Base-by-base conservation (phyloP, 2,113 vertebrate species). In the Silurus asotus region DNA sequence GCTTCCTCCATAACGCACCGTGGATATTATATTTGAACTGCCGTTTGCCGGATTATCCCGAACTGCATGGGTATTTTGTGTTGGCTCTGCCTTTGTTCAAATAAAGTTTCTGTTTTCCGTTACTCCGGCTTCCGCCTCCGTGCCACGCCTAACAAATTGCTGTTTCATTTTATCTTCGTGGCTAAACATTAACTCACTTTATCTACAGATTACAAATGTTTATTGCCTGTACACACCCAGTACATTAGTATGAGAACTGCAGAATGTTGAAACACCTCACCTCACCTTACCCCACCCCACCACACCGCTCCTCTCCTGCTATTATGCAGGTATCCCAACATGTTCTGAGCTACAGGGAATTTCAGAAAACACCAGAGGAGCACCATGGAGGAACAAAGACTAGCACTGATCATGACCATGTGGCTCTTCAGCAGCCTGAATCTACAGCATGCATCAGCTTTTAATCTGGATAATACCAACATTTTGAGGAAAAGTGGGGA, bases 381-480 rank as follows among this genome's bases (percentile, higher is more conserved):
- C 28, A 78, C 23, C 61, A 84, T 89, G 88, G 13, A 70, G 53
- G 19, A 37, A 37, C 37, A 37, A 37, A 2, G 37, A 37, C 37
- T 69, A 70, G 6, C 67, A 15, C 61, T 87, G 20, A 14, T 83
- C 8, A 8, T 90, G 45, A 84, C 3, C 67, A 74, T 92, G 83
- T 91, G 90, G 88, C 76, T 83, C 75, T 6, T 91, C 37, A 90
- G 74, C 65, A 9, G 76, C 37, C 37, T 87, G 28, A 86, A 79
- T 23, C 84, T 25, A 2, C 2, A 76, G 23, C 53, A 15, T 80
- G 84, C 90, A 51, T 86, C 89, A 74, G 93, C 96, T 89, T 97
- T 97, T 89, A 97, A 98, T 92, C 93, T 97, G 91, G 95, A 97
- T 87, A 93, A 94, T 0, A 84, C 93, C 55, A 93, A 93, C 85